phyloP scores from a whole-genome alignment of 1,140 invertebrate species.

The Leguminivora glycinivorella region DNA sequence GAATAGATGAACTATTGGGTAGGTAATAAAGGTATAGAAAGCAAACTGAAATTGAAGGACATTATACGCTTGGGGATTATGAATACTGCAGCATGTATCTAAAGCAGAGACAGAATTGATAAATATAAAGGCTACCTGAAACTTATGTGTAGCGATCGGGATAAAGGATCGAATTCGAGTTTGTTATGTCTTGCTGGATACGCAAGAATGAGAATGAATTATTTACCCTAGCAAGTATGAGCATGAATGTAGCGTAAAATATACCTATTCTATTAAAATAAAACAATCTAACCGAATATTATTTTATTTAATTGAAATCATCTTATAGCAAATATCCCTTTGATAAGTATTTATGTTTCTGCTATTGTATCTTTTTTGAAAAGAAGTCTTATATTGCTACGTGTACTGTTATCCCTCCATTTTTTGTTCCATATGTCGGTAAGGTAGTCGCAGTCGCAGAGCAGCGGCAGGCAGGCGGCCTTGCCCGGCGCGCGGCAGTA shows the following conservation, averaged over 20 bases:
- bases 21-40: too few relatives aligned
- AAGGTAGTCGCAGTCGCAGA: conserved; percentile 64
- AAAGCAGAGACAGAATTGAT: too few relatives aligned
- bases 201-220: too few relatives aligned
- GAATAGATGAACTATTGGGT: too few relatives aligned
- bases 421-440: conserved; percentile 52
- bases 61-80: too few relatives aligned
- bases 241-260: not conserved
- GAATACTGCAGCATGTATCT: too few relatives aligned
- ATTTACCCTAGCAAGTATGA: too few relatives aligned
- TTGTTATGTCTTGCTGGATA: too few relatives aligned
- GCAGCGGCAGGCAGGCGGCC: conserved; percentile 46
- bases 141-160: too few relatives aligned
- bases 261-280: not conserved
- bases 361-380: not conserved
- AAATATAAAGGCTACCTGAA: too few relatives aligned
- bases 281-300: not conserved
- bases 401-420: conserved; percentile 20
- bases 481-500: conserved; percentile 65
- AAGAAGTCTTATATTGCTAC: not conserved
- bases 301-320: conserved; percentile 23
- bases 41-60: too few relatives aligned
- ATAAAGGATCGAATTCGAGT: too few relatives aligned
- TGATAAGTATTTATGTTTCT: not conserved
- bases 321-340: not conserved